Evolutionary conservation across 2,888 invertebrate genomes (phyloP), one percentile per base, ranked within the genome.

Genomic region (Tetragonisca angustula): DNA sequence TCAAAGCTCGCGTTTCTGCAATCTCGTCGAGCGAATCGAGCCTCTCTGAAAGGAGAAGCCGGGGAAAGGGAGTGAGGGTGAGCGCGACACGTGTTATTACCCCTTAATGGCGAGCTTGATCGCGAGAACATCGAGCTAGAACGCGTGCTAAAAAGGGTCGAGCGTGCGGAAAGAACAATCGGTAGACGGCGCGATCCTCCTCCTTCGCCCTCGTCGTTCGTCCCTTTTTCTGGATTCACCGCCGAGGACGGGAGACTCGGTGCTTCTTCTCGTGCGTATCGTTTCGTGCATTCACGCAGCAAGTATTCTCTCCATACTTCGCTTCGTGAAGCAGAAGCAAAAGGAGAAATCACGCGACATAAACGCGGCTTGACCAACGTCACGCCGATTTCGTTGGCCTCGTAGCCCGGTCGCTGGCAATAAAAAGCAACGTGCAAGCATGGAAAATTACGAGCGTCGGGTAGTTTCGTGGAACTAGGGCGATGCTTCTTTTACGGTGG

Each of bases 271-370:
- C 75, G 76, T 76, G 76, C n/a, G 36, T 65, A 36, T 73, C 72
- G 62, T 54, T 43, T 73, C 75, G 73, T 64, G 75, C 27, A 61
- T 71, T 27, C 79, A 62, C 43, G 79, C 61, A 81, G 74, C 54
- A 82, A 84, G 67, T 78, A 43, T 71, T 36, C 50, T 65, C 59
- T 54, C 62, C 27, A 36, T 4, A 11, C 15, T 11, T 19, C 9
- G 2, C n/a, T n/a, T 54, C 4, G 15, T 4, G 4, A 64, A 56
- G 19, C 17, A 32, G 32, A 27, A 64, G 62, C 72, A 77, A 79
- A 79, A 71, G 62, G 67, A 83, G 74, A 83, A 83, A 81, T 86
- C 88, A 87, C 81, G 84, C 83, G 67, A 88, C 15, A 59, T 49
- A 62, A 11, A 49, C 56, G 36, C 36, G 69, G 56, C 50, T 79